phyloP scores from a whole-genome alignment of 2,797 vertebrate species.

The Sebastes itinus region DNA sequence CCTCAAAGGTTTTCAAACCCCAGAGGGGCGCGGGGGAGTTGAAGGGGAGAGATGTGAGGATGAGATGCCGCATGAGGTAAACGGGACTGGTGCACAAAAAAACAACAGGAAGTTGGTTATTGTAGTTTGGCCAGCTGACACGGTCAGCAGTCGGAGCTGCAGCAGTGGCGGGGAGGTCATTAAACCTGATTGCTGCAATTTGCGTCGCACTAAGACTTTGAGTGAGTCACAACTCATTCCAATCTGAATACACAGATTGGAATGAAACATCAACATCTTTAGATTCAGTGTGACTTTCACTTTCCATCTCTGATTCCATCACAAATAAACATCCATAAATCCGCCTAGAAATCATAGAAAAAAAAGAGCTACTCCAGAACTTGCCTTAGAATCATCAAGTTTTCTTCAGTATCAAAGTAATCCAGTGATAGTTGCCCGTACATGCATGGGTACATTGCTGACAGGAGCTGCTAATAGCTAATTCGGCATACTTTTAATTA shows the following conservation, averaged over 20 bases:
- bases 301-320: not conserved
- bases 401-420: not conserved
- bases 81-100: no score
- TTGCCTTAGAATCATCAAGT: no score
- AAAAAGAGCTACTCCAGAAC: not conserved
- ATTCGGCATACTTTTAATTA: not conserved
- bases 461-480: not conserved
- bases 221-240: no score
- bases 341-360: not conserved
- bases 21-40: not conserved
- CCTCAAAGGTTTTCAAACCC: not conserved
- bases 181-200: not conserved
- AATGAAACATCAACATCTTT: no score
- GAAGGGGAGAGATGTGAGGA: not conserved
- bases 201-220: not conserved
- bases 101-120: not conserved
- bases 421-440: not conserved
- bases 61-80: not conserved
- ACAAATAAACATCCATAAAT: not conserved
- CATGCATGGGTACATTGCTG: accelerated
- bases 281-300: no score
- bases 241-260: no score
- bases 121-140: not conserved
- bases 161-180: not conserved
- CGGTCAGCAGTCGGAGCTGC: not conserved